Evolutionary conservation across 2,113 vertebrate species (phyloP).

Genomic region (Sinocyclocheilus anshuiensis): DNA sequence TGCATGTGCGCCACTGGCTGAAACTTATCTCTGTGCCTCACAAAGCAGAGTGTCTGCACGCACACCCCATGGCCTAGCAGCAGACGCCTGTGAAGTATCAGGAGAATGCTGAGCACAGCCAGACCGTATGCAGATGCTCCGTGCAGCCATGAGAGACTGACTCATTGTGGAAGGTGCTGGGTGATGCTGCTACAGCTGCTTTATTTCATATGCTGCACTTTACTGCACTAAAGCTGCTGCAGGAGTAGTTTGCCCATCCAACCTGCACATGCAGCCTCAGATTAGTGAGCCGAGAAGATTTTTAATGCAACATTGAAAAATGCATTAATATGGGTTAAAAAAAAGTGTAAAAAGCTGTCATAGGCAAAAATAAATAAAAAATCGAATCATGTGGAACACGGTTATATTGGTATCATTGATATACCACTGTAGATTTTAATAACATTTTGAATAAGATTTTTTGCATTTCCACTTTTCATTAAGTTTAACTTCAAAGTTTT

Average conservation of each 20-base stretch:
- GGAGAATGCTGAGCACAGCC: constrained; percentile 47
- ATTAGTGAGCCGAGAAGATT: background rate
- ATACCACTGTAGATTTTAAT: too few relatives aligned
- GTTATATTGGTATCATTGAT: too few relatives aligned
- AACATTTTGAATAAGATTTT: too few relatives aligned
- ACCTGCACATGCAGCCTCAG: background rate
- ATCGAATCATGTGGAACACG: too few relatives aligned
- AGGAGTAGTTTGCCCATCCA: background rate
- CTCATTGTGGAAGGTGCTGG: background rate
- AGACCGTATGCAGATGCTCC: constrained; percentile 55
- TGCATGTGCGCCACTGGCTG: constrained; percentile 45
- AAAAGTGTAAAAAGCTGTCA: too few relatives aligned
- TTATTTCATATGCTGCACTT: constrained; percentile 10
- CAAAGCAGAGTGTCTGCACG: constrained; percentile 52
- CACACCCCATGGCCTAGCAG: constrained; percentile 46
- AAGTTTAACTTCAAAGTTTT: too few relatives aligned
- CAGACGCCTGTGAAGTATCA: constrained; percentile 34
- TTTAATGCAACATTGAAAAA: background rate
- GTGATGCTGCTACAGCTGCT: constrained; percentile 2
- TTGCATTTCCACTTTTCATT: too few relatives aligned
- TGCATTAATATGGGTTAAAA: too few relatives aligned
- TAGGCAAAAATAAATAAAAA: too few relatives aligned
- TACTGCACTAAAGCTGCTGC: background rate
- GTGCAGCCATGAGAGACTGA: constrained; percentile 23
- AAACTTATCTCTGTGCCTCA: constrained; percentile 52